Base-by-base conservation (phyloP, 1,140 invertebrate species). In the Apis cerana region DNA sequence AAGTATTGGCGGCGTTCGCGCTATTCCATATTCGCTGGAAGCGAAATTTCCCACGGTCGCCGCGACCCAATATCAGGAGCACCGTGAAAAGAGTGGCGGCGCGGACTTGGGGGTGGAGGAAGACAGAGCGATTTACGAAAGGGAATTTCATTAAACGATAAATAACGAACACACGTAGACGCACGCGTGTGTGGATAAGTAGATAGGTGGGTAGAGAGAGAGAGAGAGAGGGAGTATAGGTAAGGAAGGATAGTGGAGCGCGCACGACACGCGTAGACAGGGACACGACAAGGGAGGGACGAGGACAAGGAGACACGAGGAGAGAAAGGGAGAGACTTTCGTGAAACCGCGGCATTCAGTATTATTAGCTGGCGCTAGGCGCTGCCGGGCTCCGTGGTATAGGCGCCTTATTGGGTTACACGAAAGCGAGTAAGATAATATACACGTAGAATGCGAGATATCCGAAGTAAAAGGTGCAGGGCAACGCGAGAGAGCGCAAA, bases 351-450 rank as follows among this genome's bases (percentile, higher is more conserved):
- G 87, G 83, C 80, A 82, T 83, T 85, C 86, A 77, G 84, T 88
- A 88, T 88, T 88, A 88, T 88, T 88, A 88, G 84, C 87, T 72
- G 86, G 87, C 87, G 86, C 87, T 88, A 88, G 86, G 67, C 85
- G 75, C 61, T 70, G 69, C 59, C 62, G 80, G 80, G 74, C 83
- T 81, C 76, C 69, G 85, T 85, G 82, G 86, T 80, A 88, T 85
- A 88, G 87, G 83, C 87, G 80, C 86, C 87, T 88, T 88, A 88
- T 88, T 88, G 89, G 85, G 83, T 86, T 84, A 78, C 88, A 88
- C 88, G 89, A 89, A 89, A 89, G 89, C 85, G 87, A 90, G 89
- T 88, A 90, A 89, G 87, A 88, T 90, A 88, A 88, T 88, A 88
- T 88, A 89, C 88, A 88, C 86, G 88, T 85, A 89, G 85, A 90